These are phyloP conservation scores for Drosophila cognata DNA, from an alignment of 2,888 invertebrate species.

Conservation along the genomic window DNA sequence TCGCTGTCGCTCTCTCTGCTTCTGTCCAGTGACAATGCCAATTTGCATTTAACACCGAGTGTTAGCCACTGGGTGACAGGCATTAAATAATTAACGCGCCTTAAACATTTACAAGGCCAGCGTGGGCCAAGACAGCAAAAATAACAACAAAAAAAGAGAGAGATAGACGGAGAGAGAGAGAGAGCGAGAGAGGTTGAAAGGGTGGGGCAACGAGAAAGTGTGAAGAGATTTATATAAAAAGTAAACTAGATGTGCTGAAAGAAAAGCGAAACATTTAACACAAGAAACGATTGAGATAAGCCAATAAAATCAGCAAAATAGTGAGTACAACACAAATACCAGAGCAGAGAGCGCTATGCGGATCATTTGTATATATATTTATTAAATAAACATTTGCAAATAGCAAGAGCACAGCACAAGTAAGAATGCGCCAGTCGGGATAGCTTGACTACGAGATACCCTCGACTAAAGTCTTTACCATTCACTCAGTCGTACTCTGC, in stretches of 20 bases:
- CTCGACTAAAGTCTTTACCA: not conserved
- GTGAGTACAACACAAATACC: conserved; percentile 15
- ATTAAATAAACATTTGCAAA: conserved; percentile 64
- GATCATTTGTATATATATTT: conserved; percentile 63
- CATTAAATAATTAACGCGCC: conserved; percentile 84
- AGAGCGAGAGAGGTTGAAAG: not conserved
- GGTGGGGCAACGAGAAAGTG: not conserved
- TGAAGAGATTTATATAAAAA: conserved; percentile 27
- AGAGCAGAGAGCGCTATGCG: not conserved
- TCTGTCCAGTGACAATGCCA: conserved; percentile 78
- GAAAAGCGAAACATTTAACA: conserved; percentile 55
- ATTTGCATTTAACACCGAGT: conserved; percentile 84
- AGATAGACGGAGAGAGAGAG: not conserved
- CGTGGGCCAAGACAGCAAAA: conserved; percentile 1
- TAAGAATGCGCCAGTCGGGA: not conserved
- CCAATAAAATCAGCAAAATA: conserved; percentile 63
- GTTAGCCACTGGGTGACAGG: conserved; percentile 85
- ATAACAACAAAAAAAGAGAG: not conserved
- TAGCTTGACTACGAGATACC: not conserved
- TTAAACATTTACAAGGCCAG: conserved; percentile 57
- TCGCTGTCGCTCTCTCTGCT: conserved; percentile 8
- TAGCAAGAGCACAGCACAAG: conserved; percentile 27
- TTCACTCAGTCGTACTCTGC: not conserved
- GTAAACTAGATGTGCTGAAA: conserved; percentile 43
- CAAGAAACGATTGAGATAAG: conserved; percentile 72